A percentile compares a stretch with the other conserved stretches of the same genome.
Conservation (phyloP, 2,113 vertebrate genomes). For the Trachemys scripta region DNA sequence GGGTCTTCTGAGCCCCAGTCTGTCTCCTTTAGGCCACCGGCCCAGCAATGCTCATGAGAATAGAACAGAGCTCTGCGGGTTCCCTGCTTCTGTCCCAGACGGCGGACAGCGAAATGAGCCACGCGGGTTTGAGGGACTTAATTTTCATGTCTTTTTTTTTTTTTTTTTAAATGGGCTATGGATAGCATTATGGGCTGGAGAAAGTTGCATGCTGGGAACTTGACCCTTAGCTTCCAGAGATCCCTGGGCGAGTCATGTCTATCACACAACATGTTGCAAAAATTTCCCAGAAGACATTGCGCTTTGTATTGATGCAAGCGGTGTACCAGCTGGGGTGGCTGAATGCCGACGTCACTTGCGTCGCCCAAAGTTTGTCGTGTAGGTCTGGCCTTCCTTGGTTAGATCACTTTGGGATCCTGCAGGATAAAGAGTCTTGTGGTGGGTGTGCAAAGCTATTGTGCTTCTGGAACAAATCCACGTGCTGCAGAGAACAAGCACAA, state of each 20-base stretch:
- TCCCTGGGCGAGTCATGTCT: not conserved
- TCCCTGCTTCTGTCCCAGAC: not conserved
- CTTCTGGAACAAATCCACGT: not conserved
- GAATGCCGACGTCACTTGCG: not conserved
- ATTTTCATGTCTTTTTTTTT: too few relatives aligned
- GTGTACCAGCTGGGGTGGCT: not conserved
- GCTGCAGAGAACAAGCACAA: not conserved
- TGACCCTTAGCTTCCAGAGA: not conserved
- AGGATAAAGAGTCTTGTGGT: not conserved
- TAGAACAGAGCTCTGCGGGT: not conserved
- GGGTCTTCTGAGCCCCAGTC: not conserved
- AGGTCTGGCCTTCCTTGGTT: not conserved
- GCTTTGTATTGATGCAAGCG: not conserved
- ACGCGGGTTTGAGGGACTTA: not conserved
- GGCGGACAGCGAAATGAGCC: not conserved
- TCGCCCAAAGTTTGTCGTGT: not conserved
- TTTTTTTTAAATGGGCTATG: not conserved
- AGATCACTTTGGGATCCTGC: not conserved
- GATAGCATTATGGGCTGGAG: not conserved
- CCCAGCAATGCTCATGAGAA: not conserved
- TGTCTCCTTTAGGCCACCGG: not conserved
- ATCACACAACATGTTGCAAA: not conserved
- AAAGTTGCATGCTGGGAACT: not conserved
- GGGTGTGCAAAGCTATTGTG: not conserved
- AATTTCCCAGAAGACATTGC: not conserved